Conservation (phyloP, 2,113 vertebrate species). For the Pangasianodon hypophthalmus region DNA sequence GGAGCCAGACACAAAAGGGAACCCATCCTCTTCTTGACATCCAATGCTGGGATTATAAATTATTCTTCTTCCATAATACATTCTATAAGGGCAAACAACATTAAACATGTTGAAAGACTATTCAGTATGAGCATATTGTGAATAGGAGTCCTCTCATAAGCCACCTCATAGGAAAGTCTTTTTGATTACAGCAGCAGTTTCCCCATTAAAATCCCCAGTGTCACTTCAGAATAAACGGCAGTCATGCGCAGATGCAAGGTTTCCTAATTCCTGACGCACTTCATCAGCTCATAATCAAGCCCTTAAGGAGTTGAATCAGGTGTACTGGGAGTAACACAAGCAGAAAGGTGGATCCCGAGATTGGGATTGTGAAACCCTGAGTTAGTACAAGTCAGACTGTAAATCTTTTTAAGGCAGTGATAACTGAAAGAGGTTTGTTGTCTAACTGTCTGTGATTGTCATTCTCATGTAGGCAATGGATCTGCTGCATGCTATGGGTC, state of each 20-base stretch:
- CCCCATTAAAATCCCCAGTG: no score
- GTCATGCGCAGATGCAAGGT: not conserved
- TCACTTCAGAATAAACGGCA: not conserved
- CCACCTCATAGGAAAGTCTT: not conserved
- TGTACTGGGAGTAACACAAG: not conserved
- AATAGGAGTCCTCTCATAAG: not conserved
- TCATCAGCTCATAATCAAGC: not conserved
- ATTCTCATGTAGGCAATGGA: constrained; percentile 88
- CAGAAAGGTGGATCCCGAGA: not conserved
- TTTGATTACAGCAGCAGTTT: not conserved
- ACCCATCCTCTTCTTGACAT: not conserved
- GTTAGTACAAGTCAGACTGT: not conserved
- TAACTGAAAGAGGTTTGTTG: not conserved
- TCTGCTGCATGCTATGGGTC: constrained; percentile 90
- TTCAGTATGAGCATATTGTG: not conserved
- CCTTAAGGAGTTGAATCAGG: no score
- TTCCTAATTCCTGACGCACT: not conserved
- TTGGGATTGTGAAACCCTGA: not conserved
- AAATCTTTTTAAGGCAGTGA: not conserved
- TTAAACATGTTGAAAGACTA: not conserved
- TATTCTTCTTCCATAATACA: not conserved
- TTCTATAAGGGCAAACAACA: not conserved
- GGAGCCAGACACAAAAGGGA: not conserved
- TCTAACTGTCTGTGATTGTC: not conserved
- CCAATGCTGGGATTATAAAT: not conserved